These are phyloP conservation scores for Melospiza melodia DNA, from an alignment of 2,113 vertebrate genomes.

Conservation along the genomic window DNA sequence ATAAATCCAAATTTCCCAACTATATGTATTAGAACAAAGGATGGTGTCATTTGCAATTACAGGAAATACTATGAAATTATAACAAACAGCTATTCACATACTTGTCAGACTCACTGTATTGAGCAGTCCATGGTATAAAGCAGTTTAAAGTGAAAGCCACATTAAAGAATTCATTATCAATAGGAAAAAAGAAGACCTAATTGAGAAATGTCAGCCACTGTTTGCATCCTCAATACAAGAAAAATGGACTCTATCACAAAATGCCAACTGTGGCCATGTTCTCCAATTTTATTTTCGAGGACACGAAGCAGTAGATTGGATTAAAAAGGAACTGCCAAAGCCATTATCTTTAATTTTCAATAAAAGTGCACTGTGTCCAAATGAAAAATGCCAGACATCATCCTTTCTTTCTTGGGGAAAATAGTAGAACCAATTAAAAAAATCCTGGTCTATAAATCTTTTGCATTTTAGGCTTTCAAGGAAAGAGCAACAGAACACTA, in stretches of 20 bases:
- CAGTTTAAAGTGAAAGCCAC: conserved; percentile 29
- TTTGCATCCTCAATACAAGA: conserved; percentile 44
- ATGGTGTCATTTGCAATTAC: conserved; percentile 14
- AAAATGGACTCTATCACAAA: conserved; percentile 58
- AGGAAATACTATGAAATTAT: conserved; percentile 13
- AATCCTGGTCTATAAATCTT: conserved; percentile 28
- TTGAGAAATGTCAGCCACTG: conserved; percentile 29
- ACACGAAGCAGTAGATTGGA: conserved; percentile 31
- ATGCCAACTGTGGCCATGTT: conserved; percentile 44
- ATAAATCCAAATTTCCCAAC: conserved; percentile 56
- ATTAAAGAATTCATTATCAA: conserved; percentile 51
- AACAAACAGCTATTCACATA: conserved; percentile 32
- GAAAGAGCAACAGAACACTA: neutral
- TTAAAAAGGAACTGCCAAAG: conserved; percentile 56
- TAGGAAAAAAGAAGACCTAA: conserved; percentile 37
- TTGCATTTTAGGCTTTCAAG: conserved; percentile 7
- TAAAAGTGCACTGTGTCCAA: conserved; percentile 39
- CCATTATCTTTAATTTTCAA: conserved; percentile 65
- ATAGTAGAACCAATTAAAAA: conserved; percentile 58
- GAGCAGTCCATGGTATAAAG: neutral
- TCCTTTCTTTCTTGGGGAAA: conserved; percentile 19
- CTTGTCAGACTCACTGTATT: neutral
- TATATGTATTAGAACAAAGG: conserved; percentile 8
- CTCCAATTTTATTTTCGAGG: conserved; percentile 54
- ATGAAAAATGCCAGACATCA: conserved; percentile 46